These are phyloP conservation scores for Amitus sp. DNA, from an alignment of 2,888 invertebrate species.

Conservation along the genomic window DNA sequence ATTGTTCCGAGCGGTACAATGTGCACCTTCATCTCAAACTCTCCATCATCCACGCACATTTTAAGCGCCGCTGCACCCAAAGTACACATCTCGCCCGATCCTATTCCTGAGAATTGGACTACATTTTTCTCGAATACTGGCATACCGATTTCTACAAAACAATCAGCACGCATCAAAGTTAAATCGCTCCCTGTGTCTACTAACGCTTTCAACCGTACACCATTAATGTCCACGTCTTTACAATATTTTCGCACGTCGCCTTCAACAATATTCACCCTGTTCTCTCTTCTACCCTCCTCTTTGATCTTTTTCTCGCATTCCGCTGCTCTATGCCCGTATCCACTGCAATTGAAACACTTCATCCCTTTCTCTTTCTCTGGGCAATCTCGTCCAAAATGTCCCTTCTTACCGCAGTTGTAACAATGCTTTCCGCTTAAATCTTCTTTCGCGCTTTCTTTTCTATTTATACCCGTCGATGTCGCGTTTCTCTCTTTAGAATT, in stretches of 20 bases:
- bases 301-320: neutral
- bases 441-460: neutral
- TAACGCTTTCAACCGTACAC: constrained; percentile 8
- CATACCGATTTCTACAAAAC: constrained; percentile 14
- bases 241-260: neutral
- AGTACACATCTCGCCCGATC: constrained; percentile 12
- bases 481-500: too few relatives aligned
- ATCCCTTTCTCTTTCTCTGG: constrained; percentile 24
- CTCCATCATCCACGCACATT: constrained; percentile 16
- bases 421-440: constrained; percentile 10
- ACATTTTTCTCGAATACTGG: constrained; percentile 3
- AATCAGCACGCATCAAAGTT: constrained; percentile 14
- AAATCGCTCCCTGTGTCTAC: constrained; percentile 31
- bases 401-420: constrained; percentile 27
- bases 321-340: constrained; percentile 32
- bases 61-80: neutral
- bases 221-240: constrained; percentile 7
- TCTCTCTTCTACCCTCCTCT: neutral
- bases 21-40: constrained; percentile 11
- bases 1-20: constrained; percentile 16
- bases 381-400: constrained; percentile 20
- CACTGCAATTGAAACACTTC: constrained; percentile 42
- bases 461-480: neutral
- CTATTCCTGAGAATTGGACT: constrained; percentile 7
- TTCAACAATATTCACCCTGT: neutral